Evolutionary conservation across 1,140 invertebrate genomes (phyloP), one percentile per base, ranked within the genome.

Genomic region (Glossosoma conforme): DNA sequence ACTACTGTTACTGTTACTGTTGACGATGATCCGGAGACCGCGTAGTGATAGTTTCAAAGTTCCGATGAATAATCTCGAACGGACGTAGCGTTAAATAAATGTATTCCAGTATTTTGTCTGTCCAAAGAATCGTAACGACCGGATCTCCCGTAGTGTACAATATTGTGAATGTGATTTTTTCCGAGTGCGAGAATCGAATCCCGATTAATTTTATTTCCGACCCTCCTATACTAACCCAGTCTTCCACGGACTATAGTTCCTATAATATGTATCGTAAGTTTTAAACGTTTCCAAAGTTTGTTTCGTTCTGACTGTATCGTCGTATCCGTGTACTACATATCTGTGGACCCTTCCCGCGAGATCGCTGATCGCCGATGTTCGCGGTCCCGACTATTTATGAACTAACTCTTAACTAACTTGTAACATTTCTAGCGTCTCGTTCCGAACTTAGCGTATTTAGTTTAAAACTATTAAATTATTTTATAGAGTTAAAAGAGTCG

Each of bases 181-280:
- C 20, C 36, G 30, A 35, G 40, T 38, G 18, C 35, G 22, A 49
- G 38, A 19, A 33, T 37, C 52, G 25, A 44, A 32, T 41, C 36
- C 41, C 32, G 21, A 32, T 28, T 10, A 21, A 45, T 46, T n/a
- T 24, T 36, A 30, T 52, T 52, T 47, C 32, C 38, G 15, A 30
- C 49, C 43, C 44, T 50, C 37, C 38, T 54, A 43, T 56, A 52
- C 53, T 56, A 59, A 59, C 52, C 50, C 57, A 56, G 57, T 59
- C 57, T 59, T 59, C 57, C 57, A 59, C 57, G 57, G 57, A 59
- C 57, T 52, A 59, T 52, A 59, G 57, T 59, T 59, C 57, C 57
- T 59, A 59, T 55, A 53, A 52, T 49, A 44, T 49, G 37, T 58
- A 58, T 44, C 51, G 47, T 54, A 54, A 54, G 57, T 49, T 56